These are phyloP conservation scores for Phortica variegata DNA, from an alignment of 1,140 invertebrate genomes.

Conservation along the genomic window DNA sequence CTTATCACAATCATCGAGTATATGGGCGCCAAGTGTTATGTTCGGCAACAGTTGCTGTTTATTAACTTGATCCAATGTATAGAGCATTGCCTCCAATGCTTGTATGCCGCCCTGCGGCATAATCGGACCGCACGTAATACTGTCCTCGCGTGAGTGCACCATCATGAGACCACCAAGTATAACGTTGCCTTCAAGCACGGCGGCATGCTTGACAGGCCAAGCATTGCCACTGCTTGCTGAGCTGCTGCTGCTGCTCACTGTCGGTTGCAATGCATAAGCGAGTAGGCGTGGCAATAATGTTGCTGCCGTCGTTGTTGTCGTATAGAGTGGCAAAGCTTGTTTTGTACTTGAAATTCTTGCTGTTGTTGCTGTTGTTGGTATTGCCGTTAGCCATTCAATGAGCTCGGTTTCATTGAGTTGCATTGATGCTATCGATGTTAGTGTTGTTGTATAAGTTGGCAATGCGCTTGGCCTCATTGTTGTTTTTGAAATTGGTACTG, in stretches of 20 bases:
- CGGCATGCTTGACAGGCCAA: constrained; percentile 85
- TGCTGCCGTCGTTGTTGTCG: constrained; percentile 16
- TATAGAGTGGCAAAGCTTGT: constrained; percentile 16
- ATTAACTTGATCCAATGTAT: constrained; percentile 85
- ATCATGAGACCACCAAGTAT: constrained; percentile 91
- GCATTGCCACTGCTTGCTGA: background rate
- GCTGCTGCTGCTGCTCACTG: constrained; percentile 3
- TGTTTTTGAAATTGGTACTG: constrained; percentile 15
- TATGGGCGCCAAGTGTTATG: constrained; percentile 81
- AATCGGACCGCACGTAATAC: constrained; percentile 81
- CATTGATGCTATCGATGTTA: constrained; percentile 10
- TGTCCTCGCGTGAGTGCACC: constrained; percentile 89
- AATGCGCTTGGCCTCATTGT: constrained; percentile 13
- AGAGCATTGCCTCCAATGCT: constrained; percentile 89
- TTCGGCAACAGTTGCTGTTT: constrained; percentile 68
- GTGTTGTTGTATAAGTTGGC: constrained; percentile 16
- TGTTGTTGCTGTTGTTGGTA: constrained; percentile 8
- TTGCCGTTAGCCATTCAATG: constrained; percentile 15
- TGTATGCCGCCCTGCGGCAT: constrained; percentile 94
- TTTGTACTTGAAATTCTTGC: too few relatives aligned
- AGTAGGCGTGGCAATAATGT: constrained; percentile 16
- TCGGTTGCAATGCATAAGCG: constrained; percentile 18
- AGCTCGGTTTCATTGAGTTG: constrained; percentile 21
- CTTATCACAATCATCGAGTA: constrained; percentile 94
- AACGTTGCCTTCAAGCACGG: constrained; percentile 80